A percentile compares a stretch with the other conserved stretches of the same genome.
These are phyloP conservation scores for Theretra japonica DNA, from an alignment of 2,888 invertebrate genomes.

Conservation along the genomic window DNA sequence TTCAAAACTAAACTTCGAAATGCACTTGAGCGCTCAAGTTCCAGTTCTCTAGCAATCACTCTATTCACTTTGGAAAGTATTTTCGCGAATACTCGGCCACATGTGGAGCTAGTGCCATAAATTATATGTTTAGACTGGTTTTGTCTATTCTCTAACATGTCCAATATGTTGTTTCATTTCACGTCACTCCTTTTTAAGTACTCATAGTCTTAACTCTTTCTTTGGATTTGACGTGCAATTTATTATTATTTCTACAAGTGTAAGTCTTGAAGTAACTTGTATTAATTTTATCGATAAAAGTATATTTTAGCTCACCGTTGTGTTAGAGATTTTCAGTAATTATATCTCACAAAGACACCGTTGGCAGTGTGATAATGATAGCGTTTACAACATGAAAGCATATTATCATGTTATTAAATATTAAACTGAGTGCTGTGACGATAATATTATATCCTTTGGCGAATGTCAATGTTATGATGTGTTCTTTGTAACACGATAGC, in stretches of 20 bases:
- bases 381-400: no score
- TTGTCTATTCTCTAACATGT: not conserved
- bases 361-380: no score
- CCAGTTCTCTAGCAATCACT: constrained; percentile 59
- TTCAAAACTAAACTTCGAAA: constrained; percentile 54
- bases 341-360: no score
- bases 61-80: constrained; percentile 43
- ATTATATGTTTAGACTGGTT: not conserved
- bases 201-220: not conserved
- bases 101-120: constrained; percentile 18
- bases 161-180: not conserved
- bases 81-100: constrained; percentile 25
- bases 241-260: not conserved
- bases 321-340: no score
- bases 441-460: no score
- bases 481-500: no score
- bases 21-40: constrained; percentile 57
- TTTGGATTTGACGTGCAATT: not conserved
- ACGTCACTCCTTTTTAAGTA: not conserved
- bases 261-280: no score
- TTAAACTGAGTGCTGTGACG: no score
- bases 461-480: no score
- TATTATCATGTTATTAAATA: no score
- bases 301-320: no score
- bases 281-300: no score